A percentile compares a stretch with the other conserved stretches of the same genome.
These are phyloP conservation scores for Dendrolimus kikuchii DNA, from an alignment of 1,140 invertebrate genomes.

Conservation along the genomic window DNA sequence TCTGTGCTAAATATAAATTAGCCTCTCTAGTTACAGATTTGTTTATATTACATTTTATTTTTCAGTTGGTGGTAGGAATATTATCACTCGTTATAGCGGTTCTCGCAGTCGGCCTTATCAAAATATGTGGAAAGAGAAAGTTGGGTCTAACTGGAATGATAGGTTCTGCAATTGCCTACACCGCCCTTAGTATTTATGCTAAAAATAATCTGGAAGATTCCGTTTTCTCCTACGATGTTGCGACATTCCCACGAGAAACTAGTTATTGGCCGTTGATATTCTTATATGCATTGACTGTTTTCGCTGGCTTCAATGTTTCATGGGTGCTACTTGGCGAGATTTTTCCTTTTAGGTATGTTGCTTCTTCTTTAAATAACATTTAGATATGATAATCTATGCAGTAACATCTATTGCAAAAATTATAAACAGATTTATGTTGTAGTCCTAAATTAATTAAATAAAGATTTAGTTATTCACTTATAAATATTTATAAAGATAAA, in stretches of 20 bases:
- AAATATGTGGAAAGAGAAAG: conserved; percentile 66
- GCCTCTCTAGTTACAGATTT: no score
- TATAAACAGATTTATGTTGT: no score
- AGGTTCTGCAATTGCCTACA: conserved; percentile 28
- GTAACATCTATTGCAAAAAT: no score
- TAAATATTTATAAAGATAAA: no score
- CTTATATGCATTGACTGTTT: conserved; percentile 42
- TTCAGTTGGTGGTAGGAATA: conserved; percentile 59
- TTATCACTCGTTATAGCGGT: conserved; percentile 44
- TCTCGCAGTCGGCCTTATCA: conserved; percentile 68
- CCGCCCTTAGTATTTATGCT: conserved; percentile 40
- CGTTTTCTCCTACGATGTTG: conserved; percentile 46
- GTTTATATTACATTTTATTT: conserved; percentile 5
- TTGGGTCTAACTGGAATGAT: conserved; percentile 37
- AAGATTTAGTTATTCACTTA: no score
- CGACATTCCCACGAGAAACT: conserved; percentile 41
- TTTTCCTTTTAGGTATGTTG: conserved; percentile 48
- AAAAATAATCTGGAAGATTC: conserved; percentile 26
- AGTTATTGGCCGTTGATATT: conserved; percentile 39
- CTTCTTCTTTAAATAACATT: no score
- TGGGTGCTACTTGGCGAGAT: conserved; percentile 61
- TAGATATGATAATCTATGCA: no score
- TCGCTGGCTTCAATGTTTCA: conserved; percentile 44
- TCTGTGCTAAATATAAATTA: no score
- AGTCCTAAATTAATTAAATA: no score